Base-by-base conservation (phyloP, 2,888 invertebrate species). In the Pseudolycoriella hygida region DNA sequence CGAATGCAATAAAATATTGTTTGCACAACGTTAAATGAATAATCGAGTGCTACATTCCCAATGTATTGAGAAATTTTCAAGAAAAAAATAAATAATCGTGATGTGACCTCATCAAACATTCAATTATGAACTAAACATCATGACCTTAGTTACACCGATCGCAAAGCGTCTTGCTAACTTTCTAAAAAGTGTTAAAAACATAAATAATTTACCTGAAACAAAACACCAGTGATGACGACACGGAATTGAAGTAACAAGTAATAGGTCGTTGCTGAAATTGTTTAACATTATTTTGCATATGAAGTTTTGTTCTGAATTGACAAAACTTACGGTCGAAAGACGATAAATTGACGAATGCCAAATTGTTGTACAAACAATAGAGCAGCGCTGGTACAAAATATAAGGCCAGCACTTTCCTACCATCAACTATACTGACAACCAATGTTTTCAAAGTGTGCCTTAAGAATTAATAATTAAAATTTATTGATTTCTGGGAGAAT, bases 311-410 rank as follows among this genome's bases (percentile, higher is more conserved):
- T n/a, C n/a, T n/a, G n/a, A n/a, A n/a, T n/a, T n/a, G n/a, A n/a
- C n/a, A n/a, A n/a, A n/a, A 25, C 25, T 25, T 25, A 25, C 25
- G 93, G 62, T 94, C 94, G 66, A 90, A 94, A 45, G 76, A 77
- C 11, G 87, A 80, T 54, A 94, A 70, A 68, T 93, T 94, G 44
- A 86, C 70, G 66, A 92, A 94, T 25, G 90, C 78, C 56, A 96
- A 71, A 68, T 94, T 94, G 61, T 96, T 94, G 70, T 94, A 94
- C 44, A 93, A 69, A 56, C 92, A 93, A 61, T 96, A 96, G 45
- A 94, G 66, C 56, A 86, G 73, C 0, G 93, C 84, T 38, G 94
- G 94, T 50, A 94, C 77, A 66, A 92, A 84, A 60, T 96, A 94
- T 40, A 88, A 60, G 46, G 80, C 60, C 53, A 89, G 64, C 40